These are phyloP conservation scores for Prietella phreatophila DNA, from an alignment of 2,113 vertebrate genomes.

Conservation along the genomic window DNA sequence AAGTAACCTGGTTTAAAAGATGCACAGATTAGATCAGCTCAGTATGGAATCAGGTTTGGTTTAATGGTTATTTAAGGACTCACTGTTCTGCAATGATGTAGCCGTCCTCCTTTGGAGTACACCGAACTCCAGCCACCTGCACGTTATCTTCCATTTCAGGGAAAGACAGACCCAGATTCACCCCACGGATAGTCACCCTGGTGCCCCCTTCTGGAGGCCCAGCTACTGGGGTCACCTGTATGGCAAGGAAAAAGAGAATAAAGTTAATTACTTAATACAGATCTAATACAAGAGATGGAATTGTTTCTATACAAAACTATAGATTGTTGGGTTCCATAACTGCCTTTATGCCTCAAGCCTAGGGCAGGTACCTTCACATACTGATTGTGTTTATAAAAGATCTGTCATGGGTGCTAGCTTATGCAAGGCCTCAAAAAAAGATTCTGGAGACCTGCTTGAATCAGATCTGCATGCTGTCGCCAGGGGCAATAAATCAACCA, in stretches of 20 bases:
- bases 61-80: slow-evolving; percentile 60
- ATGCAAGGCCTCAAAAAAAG: neutral
- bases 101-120: slow-evolving; percentile 83
- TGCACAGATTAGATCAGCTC: neutral
- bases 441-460: slow-evolving; percentile 47
- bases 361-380: neutral
- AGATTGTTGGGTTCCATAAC: neutral
- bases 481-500: slow-evolving; percentile 64
- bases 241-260: neutral
- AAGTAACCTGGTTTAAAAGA: neutral
- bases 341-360: neutral
- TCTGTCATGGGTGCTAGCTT: neutral
- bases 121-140: slow-evolving; percentile 89
- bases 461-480: slow-evolving; percentile 51
- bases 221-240: slow-evolving; percentile 88
- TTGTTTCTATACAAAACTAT: neutral
- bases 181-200: slow-evolving; percentile 88
- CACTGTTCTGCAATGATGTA: slow-evolving; percentile 96
- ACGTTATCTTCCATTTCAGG: slow-evolving; percentile 89
- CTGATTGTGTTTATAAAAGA: slow-evolving; percentile 7
- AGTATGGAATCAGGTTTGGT: slow-evolving; percentile 9
- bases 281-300: neutral
- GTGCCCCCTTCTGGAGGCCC: slow-evolving; percentile 96
- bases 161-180: slow-evolving; percentile 93
- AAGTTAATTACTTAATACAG: neutral